Conservation (phyloP, 1,140 invertebrate species). For the Pseudomyrmex cubaensis region DNA sequence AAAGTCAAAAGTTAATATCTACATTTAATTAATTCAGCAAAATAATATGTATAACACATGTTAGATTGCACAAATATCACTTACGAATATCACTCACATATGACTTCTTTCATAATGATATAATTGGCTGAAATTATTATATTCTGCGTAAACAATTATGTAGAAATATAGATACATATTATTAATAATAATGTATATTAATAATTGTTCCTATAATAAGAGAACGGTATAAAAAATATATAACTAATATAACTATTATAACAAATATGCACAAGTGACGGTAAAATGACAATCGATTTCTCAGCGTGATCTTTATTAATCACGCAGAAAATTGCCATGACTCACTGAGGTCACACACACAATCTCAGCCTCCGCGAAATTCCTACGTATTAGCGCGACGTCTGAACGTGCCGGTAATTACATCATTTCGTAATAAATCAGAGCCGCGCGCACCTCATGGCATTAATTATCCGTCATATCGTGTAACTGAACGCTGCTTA, state of each 20-base stretch:
- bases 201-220: not conserved
- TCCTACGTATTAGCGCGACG: not conserved
- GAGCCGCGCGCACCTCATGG: not conserved
- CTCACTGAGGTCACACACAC: not conserved
- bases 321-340: conserved; percentile 17
- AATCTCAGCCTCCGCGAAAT: conserved; percentile 20
- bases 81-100: conserved; percentile 20
- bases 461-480: conserved; percentile 53
- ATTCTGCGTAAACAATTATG: not conserved
- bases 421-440: conserved; percentile 56
- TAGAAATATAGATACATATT: not conserved
- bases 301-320: conserved; percentile 31
- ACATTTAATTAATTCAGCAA: conserved; percentile 26
- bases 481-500: conserved; percentile 9
- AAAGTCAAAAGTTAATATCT: not conserved
- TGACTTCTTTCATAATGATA: not conserved
- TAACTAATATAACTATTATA: not conserved
- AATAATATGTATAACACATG: not conserved
- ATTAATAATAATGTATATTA: not conserved
- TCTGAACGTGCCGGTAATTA: conserved; percentile 30
- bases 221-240: not conserved
- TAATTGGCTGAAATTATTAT: conserved; percentile 8
- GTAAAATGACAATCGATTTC: conserved; percentile 4
- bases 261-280: not conserved
- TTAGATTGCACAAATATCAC: not conserved